Evolutionary conservation across 2,888 invertebrate species (phyloP), one percentile per base, ranked within the genome.

Genomic region (Hypomecis atomaria): DNA sequence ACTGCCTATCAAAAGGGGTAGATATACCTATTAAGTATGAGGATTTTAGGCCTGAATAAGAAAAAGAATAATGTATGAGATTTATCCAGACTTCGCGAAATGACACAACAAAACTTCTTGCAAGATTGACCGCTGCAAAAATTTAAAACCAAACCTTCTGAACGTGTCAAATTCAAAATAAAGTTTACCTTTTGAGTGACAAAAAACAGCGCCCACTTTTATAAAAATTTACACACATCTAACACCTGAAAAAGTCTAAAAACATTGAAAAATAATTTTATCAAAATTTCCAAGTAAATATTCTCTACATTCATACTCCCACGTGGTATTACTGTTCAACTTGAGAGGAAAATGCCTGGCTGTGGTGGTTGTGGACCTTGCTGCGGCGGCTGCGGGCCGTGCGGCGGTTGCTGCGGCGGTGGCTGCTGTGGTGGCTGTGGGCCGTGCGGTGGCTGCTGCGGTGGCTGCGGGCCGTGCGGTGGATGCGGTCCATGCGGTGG

Each of bases 201-300:
- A 42, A 57, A 61, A 33, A 37, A 40, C 59, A 49, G 6, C 2
- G 42, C 23, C 79, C 77, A 83, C 72, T 82, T 75, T 69, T 71
- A 77, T 57, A 76, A 72, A 73, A 74, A 65, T 77, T 81, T 79
- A 78, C 72, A 79, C 75, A 73, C 71, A 73, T 23, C 23, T 76
- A 70, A 78, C 77, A 79, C 64, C 66, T 75, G 77, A 77, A 73
- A 66, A 70, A 72, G 71, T 73, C 65, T 52, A 69, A 62, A 69
- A 75, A 72, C 60, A 55, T 13, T 33, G 53, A 57, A 72, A 76
- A 76, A 70, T 60, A 66, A 61, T 60, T 59, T 62, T 60, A 57
- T 40, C 56, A 53, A 79, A 81, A 77, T 76, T 72, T 59, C 33
- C 66, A 66, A 75, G 75, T 76, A 64, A 67, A 59, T 44, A 54